These are phyloP conservation scores for Sinhomidia bicolor DNA, from an alignment of 2,888 invertebrate genomes.

Conservation along the genomic window DNA sequence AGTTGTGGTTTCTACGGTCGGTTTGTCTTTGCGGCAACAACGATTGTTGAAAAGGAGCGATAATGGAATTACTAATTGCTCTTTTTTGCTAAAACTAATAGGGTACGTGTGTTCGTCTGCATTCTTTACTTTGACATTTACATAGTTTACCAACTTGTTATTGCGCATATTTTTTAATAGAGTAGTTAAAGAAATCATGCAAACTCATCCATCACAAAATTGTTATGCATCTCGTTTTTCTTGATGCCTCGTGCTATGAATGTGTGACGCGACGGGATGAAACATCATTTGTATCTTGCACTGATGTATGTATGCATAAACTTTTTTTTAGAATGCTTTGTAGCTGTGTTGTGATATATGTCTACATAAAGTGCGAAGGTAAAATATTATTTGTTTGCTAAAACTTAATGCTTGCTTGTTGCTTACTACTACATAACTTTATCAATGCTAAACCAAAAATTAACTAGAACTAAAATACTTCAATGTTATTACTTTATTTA, in stretches of 20 bases:
- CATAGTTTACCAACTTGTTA: no score
- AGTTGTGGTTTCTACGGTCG: conserved; percentile 42
- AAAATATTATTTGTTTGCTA: no score
- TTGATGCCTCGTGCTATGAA: background rate
- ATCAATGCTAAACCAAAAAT: background rate
- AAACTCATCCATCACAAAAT: conserved; percentile 2
- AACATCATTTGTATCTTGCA: background rate
- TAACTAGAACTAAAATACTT: conserved; percentile 6
- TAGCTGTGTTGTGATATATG: no score
- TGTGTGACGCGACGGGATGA: background rate
- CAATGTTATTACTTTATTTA: background rate
- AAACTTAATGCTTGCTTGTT: no score
- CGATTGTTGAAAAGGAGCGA: conserved; percentile 45
- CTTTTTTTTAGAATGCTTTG: background rate
- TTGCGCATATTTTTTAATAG: background rate
- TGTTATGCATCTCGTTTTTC: background rate
- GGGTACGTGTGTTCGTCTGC: background rate
- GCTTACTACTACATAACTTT: no score
- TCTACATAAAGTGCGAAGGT: no score
- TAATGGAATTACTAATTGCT: conserved; percentile 48
- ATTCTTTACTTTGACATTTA: background rate
- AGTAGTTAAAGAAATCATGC: conserved; percentile 12
- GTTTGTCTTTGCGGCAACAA: conserved; percentile 40
- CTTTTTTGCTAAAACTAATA: conserved; percentile 26
- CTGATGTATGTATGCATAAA: background rate